Percentiles rank a stretch among this genome's conserved stretches.
Conservation (phyloP, 2,113 vertebrate species). For the Formicarius rufipectus region DNA sequence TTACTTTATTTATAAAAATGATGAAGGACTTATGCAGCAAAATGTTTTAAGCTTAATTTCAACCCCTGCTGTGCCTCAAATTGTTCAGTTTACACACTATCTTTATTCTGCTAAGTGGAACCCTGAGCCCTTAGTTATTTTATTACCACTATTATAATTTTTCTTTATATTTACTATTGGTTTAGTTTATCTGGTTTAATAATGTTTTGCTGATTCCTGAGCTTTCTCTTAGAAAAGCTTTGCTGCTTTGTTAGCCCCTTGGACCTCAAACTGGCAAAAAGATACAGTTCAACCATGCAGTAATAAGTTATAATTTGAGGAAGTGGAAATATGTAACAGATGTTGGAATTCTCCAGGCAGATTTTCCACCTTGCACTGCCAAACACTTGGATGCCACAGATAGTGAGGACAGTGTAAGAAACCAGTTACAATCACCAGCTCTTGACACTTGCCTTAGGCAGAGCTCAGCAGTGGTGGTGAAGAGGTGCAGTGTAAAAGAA, state of each 20-base stretch:
- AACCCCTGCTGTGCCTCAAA: neutral
- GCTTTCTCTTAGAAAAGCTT: neutral
- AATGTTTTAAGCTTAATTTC: neutral
- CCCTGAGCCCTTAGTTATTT: neutral
- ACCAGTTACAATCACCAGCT: neutral
- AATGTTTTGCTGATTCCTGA: neutral
- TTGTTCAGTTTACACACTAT: neutral
- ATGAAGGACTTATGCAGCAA: neutral
- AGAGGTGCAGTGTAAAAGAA: neutral
- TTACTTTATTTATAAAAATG: neutral
- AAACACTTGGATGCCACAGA: constrained; percentile 47
- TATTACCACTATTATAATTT: neutral
- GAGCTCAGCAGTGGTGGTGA: neutral
- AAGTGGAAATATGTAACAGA: constrained; percentile 67
- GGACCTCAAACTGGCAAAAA: constrained; percentile 36
- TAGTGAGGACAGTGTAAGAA: constrained; percentile 27
- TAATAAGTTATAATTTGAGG: constrained; percentile 64
- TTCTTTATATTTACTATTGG: neutral
- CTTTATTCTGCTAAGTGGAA: neutral
- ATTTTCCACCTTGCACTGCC: constrained; percentile 53
- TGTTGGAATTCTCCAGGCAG: constrained; percentile 49
- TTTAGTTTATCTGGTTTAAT: neutral
- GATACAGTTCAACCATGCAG: constrained; percentile 19
- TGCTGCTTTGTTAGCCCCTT: constrained; percentile 2
- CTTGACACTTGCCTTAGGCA: neutral